Percentiles rank a stretch among this genome's conserved stretches.
Evolutionary conservation across 2,888 invertebrate species (phyloP).

Genomic region (Emmelina monodactyla): DNA sequence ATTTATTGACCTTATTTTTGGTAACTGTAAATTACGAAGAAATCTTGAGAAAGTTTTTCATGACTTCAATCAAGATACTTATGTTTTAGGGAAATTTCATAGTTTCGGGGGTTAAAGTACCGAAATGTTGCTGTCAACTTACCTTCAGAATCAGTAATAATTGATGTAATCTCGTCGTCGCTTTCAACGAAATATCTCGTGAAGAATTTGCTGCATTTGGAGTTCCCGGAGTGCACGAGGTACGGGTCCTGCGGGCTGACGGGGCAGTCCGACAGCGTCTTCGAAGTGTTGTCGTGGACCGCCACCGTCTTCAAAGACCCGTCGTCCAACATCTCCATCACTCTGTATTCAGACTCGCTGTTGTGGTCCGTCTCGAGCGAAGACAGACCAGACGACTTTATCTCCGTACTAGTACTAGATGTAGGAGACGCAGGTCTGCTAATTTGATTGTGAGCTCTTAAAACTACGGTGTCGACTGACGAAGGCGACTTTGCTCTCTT

Average conservation of each 20-base stretch:
- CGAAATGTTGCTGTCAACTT: slow-evolving; percentile 14
- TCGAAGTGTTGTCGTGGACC: slow-evolving; percentile 58
- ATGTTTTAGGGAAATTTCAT: no score
- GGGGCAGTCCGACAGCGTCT: slow-evolving; percentile 52
- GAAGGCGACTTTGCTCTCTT: slow-evolving; percentile 46
- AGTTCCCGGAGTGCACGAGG: slow-evolving; percentile 57
- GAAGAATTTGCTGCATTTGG: slow-evolving; percentile 71
- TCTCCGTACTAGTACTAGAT: slow-evolving; percentile 30
- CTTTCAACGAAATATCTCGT: slow-evolving; percentile 73
- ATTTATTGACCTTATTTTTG: no score
- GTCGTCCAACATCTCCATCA: slow-evolving; percentile 59
- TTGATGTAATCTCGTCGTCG: slow-evolving; percentile 75
- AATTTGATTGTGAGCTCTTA: slow-evolving; percentile 56
- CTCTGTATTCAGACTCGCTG: slow-evolving; percentile 56
- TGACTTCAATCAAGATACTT: no score
- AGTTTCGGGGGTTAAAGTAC: no score
- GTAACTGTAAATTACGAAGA: no score
- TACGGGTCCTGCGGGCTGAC: slow-evolving; percentile 57
- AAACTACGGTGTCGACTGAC: slow-evolving; percentile 45
- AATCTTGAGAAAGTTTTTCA: no score
- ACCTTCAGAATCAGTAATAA: slow-evolving; percentile 78
- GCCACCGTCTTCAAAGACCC: slow-evolving; percentile 57
- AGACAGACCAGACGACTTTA: slow-evolving; percentile 30
- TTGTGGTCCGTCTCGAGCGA: slow-evolving; percentile 41
- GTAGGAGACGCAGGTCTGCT: slow-evolving; percentile 41